phyloP scores from a whole-genome alignment of 2,888 invertebrate species.

The Ophion ventricosus region DNA sequence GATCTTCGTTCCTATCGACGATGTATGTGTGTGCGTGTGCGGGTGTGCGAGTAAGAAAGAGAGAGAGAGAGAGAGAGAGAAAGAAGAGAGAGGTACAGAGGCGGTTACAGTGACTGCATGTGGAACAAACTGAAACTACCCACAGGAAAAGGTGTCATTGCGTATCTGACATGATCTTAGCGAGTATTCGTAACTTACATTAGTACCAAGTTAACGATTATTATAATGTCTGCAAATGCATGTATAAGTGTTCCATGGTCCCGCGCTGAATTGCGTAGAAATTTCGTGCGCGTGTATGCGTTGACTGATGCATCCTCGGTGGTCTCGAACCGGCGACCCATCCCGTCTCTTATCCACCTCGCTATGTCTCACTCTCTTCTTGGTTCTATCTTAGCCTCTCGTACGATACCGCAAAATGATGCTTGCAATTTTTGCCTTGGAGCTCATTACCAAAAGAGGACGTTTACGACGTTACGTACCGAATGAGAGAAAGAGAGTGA shows the following conservation, averaged over 20 bases:
- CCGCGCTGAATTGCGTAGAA: not conserved
- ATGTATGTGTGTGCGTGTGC: no score
- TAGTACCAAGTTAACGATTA: no score
- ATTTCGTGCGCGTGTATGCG: constrained; percentile 11
- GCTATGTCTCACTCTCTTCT: not conserved
- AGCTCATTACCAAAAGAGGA: constrained; percentile 73
- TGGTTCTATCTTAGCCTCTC: constrained; percentile 17
- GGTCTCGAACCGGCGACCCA: constrained; percentile 12
- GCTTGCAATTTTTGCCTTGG: constrained; percentile 68
- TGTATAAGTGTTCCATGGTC: constrained; percentile 1
- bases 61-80: no score
- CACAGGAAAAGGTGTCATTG: no score
- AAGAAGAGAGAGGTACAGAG: no score
- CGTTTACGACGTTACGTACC: constrained; percentile 67
- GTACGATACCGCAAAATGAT: constrained; percentile 47
- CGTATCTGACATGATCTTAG: no score
- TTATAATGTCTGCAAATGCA: not conserved
- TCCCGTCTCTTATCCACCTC: constrained; percentile 10
- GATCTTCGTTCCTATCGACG: no score
- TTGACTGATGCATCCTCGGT: constrained; percentile 33
- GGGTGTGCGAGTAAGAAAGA: no score
- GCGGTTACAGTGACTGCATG: no score
- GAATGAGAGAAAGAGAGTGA: constrained; percentile 6
- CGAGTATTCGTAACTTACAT: no score
- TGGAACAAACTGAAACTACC: no score